Conservation (phyloP, 2,888 invertebrate species). For the Ellobium chinense region DNA sequence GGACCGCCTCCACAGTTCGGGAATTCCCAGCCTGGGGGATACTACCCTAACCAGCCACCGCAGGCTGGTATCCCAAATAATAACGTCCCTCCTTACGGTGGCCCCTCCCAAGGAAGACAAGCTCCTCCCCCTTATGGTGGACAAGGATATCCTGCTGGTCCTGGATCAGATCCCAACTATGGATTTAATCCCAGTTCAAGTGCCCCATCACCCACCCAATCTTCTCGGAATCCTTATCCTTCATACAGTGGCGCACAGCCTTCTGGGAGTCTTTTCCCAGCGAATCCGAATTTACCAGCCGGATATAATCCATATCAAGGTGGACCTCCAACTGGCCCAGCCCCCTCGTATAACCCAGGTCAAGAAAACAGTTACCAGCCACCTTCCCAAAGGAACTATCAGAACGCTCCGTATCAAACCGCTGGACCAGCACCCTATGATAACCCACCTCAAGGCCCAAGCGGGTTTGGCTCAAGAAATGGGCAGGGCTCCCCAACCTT, state of each 20-base stretch:
- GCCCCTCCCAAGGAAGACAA: not conserved
- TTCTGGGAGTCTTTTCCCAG: too few species aligned
- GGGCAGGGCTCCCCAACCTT: not conserved
- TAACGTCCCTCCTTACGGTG: not conserved
- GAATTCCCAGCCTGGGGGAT: not conserved
- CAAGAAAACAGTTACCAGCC: too few species aligned
- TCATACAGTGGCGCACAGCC: too few species aligned
- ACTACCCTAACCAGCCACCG: not conserved
- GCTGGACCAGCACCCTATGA: not conserved
- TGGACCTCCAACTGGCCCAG: too few species aligned
- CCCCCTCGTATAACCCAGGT: too few species aligned
- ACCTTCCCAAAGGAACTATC: not conserved
- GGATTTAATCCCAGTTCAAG: not conserved
- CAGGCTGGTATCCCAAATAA: not conserved
- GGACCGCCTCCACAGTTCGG: not conserved
- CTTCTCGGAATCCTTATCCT: not conserved
- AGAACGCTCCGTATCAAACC: not conserved
- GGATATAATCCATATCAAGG: not conserved
- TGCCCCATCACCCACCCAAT: not conserved
- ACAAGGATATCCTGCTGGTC: not conserved
- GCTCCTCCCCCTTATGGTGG: not conserved
- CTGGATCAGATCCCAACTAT: not conserved
- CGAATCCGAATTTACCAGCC: too few species aligned
- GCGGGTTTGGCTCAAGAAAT: not conserved
- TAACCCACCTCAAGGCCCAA: not conserved